Evolutionary conservation across 2,888 invertebrate species (phyloP).

Genomic region (Smittia aterrima): DNA sequence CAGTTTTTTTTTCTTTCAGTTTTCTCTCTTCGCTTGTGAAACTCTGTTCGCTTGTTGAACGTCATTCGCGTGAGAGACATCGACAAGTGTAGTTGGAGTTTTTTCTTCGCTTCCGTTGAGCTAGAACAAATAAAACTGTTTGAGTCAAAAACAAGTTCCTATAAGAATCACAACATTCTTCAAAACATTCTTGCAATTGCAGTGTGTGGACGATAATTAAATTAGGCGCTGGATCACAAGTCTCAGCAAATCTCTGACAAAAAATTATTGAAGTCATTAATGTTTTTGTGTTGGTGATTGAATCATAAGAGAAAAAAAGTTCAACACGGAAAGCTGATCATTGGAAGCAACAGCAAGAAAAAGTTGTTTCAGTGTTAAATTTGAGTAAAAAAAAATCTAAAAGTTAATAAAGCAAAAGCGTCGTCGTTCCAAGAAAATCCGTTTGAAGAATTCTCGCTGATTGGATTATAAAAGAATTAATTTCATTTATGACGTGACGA

Average conservation of each 20-base stretch:
- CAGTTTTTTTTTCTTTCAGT: too few relatives aligned
- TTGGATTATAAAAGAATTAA: too few relatives aligned
- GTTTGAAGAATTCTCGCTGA: too few relatives aligned
- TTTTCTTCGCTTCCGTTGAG: not conserved
- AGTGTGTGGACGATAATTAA: not conserved
- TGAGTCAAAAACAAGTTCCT: not conserved
- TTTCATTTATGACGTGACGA: too few relatives aligned
- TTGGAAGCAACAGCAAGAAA: not conserved
- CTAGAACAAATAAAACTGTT: not conserved
- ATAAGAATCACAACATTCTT: too few relatives aligned
- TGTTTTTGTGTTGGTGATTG: not conserved
- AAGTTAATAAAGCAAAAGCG: too few relatives aligned
- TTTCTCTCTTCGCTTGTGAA: not conserved
- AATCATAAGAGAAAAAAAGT: constrained; percentile 8
- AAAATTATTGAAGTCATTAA: not conserved
- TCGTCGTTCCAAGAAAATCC: too few relatives aligned
- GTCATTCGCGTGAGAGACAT: not conserved
- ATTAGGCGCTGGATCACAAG: too few relatives aligned
- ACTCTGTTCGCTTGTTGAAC: constrained; percentile 8
- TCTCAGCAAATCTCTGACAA: not conserved
- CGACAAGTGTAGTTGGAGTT: not conserved
- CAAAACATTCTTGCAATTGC: not conserved
- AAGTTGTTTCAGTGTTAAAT: not conserved
- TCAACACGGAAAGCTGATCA: not conserved
- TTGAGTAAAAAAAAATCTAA: not conserved